Base-by-base conservation (phyloP, 2,888 invertebrate species). In the Andrena bucephala region DNA sequence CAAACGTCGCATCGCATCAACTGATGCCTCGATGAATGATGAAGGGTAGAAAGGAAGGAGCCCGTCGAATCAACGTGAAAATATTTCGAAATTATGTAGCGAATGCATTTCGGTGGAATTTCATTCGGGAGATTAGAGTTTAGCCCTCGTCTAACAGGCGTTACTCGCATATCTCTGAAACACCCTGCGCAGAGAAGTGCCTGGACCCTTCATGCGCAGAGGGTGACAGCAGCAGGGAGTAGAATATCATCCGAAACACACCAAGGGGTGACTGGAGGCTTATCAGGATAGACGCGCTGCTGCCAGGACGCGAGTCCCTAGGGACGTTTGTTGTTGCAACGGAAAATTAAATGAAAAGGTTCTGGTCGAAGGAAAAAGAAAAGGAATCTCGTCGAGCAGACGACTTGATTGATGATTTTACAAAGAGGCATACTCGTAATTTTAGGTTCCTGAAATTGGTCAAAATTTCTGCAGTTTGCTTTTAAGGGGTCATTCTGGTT, bases 201-300 rank as follows among this genome's bases (percentile, higher is more conserved):
- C 42, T 20, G 59, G 29, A 59, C 60, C 36, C 59, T 52, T 24
- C 10, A 8, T 52, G 73, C 65, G 54, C 36, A 62, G 59, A 70
- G 65, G 75, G 73, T 67, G 65, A 66, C 66, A 69, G 68, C 27
- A 57, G 48, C 66, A 59, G 67, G 75, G 77, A 65, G 66, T 48
- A 59, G 75, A 75, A 80, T 80, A 83, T 80, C 66, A 67, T 70
- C 66, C 54, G 29, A 60, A 77, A 69, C 57, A 70, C 71, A 68
- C 72, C 68, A 50, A 77, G 81, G 81, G 86, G 84, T 84, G 81
- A 84, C 87, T 82, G 77, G 85, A 84, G 87, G 87, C 86, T 85
- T 69, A 82, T 87, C 85, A 86, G 85, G 88, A 85, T 89, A 85
- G 76, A 65, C 60, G 52, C 74, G 29, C 77, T 84, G 79, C 84